Evolutionary conservation across 92 coral and sea anemone genomes (phyloP), one percentile per base, ranked within the genome.

Genomic region (Zoanthus sociatus): DNA sequence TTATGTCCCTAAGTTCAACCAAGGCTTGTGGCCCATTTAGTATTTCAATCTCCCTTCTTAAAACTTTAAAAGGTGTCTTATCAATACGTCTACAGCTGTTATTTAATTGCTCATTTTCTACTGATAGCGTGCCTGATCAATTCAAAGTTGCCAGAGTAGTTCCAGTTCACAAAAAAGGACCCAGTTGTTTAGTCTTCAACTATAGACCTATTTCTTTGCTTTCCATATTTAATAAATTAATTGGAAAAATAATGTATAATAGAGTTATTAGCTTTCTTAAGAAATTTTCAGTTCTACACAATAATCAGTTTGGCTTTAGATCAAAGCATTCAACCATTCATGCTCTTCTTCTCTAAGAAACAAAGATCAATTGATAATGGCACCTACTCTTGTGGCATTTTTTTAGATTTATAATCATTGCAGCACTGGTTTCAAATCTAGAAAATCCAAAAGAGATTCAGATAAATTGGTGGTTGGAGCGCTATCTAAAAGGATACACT

Each of bases 11-110:
- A 70, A 70, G 47, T 83, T 68, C 87, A 42, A 44, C 78, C 47
- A 69, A 70, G 66, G 87, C 61, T 64, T n/a, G 61, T 70, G 78
- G 87, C 87, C 87, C 87, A n/a, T 84, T 51, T 48, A 83, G 78
- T 68, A 46, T 83, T 50, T 71, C 78, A 83, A 69, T 50, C 32
- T 37, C 78, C 68, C 77, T 83, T 66, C 51, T 51, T 72, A 72
- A 84, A 68, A 71, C 60, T 71, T 68, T 71, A 67, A 71, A 56
- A 56, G 63, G 63, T 17, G 13, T 17, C 17, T 56, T 56, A 9
- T 56, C 63, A 56, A 56, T 56, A 13, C 87, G 78, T 67, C 64
- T 60, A 4, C 55, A 82, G 76, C 56, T 82, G 44, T 5, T 82
- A 32, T 66, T 82, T 33, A 82, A 82, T 63, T 66, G 30, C 54